Conservation (phyloP, 2,888 invertebrate genomes). For the Spodoptera exigua region DNA sequence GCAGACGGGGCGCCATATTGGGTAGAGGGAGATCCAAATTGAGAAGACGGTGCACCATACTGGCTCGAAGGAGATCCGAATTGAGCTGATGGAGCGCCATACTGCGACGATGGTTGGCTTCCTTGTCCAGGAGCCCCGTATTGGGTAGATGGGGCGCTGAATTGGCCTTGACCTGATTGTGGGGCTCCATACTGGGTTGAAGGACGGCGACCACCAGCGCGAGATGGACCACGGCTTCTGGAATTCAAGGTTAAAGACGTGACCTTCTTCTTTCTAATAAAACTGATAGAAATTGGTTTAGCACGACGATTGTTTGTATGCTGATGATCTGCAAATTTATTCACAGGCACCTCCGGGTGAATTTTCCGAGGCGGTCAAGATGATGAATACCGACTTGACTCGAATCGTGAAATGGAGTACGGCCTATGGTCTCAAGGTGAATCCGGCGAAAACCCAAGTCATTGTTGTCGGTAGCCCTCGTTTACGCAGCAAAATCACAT, state of each 20-base stretch:
- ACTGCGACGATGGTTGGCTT: conserved; percentile 56
- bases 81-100: conserved; percentile 53
- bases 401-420: no score
- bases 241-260: conserved; percentile 33
- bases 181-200: conserved; percentile 71
- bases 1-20: conserved; percentile 63
- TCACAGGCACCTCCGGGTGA: no score
- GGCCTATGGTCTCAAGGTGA: no score
- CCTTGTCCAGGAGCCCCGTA: conserved; percentile 48
- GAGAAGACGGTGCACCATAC: conserved; percentile 48
- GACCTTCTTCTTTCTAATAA: no score
- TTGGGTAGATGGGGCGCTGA: conserved; percentile 32
- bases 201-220: conserved; percentile 49
- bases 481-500: no score
- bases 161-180: conserved; percentile 9
- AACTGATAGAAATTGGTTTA: no score
- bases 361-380: no score
- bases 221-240: conserved; percentile 73
- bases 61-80: conserved; percentile 60
- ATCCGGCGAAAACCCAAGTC: no score
- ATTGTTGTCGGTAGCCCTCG: no score
- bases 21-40: conserved; percentile 53
- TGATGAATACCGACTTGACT: no score
- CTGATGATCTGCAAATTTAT: no score
- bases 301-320: no score